These are phyloP conservation scores for human (Homo sapiens) DNA, from an alignment of 2,113 vertebrate species.

Conservation along the genomic window DNA sequence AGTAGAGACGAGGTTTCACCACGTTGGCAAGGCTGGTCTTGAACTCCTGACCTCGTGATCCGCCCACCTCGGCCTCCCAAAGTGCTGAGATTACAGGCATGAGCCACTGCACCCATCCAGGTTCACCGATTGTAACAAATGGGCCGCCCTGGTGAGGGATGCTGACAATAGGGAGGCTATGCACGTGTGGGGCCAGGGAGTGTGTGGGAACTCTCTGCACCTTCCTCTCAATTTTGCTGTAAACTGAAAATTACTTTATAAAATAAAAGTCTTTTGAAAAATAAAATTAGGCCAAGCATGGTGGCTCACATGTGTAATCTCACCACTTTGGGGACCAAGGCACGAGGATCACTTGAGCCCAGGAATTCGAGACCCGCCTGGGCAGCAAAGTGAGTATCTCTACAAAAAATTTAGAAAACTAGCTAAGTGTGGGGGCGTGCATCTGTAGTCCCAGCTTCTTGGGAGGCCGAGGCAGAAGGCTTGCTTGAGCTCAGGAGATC, in stretches of 20 bases:
- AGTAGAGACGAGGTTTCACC: no score
- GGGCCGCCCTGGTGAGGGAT: not conserved
- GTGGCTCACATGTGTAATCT: not conserved
- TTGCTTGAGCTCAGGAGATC: not conserved
- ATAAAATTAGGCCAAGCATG: not conserved
- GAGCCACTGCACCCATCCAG: no score
- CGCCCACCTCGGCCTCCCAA: no score
- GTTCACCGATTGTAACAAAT: not conserved
- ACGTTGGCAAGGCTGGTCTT: no score
- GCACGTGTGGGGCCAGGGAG: not conserved
- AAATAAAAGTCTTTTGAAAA: not conserved
- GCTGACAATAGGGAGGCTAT: no score
- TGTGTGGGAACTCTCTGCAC: not conserved
- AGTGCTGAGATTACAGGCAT: no score
- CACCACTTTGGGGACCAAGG: not conserved
- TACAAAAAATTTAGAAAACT: not conserved
- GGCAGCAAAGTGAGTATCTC: no score
- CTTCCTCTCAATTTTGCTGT: not conserved
- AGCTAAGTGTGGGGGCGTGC: no score
- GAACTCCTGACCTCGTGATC: no score
- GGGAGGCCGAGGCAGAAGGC: not conserved
- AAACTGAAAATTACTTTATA: not conserved
- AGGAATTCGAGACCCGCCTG: no score
- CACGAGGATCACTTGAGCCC: no score
- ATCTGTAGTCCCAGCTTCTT: not conserved